These are phyloP conservation scores for Poecilia velifera DNA, from an alignment of 2,797 vertebrate species.

Conservation along the genomic window DNA sequence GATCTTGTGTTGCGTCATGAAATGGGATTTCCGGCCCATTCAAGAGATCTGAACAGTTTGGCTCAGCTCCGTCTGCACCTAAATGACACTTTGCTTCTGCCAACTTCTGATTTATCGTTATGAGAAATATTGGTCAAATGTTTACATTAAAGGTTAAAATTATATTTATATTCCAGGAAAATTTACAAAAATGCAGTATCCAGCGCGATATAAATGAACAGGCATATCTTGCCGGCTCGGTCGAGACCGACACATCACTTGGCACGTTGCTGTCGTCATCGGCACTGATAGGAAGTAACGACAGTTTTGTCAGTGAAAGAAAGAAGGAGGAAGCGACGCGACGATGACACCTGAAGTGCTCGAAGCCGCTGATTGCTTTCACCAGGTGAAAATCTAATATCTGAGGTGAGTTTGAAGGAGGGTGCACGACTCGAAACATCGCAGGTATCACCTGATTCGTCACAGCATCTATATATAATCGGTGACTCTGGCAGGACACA, in stretches of 20 bases:
- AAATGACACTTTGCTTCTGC: neutral
- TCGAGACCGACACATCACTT: neutral
- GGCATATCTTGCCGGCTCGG: neutral
- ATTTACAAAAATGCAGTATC: neutral
- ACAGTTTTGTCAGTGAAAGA: conserved; percentile 8
- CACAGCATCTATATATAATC: conserved; percentile 46
- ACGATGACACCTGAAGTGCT: conserved; percentile 38
- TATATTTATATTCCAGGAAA: neutral
- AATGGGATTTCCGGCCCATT: neutral
- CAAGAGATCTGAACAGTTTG: neutral
- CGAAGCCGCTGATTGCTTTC: conserved; percentile 1
- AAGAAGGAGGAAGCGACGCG: conserved; percentile 21
- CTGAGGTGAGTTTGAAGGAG: conserved; percentile 53
- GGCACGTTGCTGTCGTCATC: conserved; percentile 57
- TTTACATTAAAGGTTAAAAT: neutral
- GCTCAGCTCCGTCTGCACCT: neutral
- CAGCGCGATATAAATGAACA: neutral
- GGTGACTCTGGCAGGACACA: conserved; percentile 31
- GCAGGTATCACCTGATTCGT: neutral
- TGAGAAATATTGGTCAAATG: neutral
- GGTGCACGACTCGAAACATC: neutral
- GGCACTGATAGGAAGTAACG: conserved; percentile 68
- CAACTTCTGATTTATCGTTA: neutral
- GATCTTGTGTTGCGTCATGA: neutral
- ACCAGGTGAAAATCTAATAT: conserved; percentile 14